These are phyloP conservation scores for Sinhomidia bicolor DNA, from an alignment of 2,888 invertebrate species.

Conservation along the genomic window DNA sequence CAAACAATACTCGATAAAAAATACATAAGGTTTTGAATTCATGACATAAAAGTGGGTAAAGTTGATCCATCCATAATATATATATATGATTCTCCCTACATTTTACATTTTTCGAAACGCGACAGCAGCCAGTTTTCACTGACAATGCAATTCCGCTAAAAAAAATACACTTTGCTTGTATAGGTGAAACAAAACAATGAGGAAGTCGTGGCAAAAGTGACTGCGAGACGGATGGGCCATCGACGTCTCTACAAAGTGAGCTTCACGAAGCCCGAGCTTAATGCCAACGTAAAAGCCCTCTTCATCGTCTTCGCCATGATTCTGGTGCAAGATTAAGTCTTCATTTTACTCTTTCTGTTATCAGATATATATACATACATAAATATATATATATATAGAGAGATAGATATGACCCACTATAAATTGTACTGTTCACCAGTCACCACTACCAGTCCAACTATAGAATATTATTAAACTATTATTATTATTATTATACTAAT, in stretches of 20 bases:
- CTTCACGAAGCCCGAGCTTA: conserved; percentile 75
- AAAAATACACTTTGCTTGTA: not conserved
- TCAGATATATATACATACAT: no score
- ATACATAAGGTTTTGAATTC: not conserved
- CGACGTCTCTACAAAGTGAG: conserved; percentile 74
- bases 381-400: no score
- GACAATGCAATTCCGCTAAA: not conserved
- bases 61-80: not conserved
- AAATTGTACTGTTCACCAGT: not conserved
- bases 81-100: not conserved
- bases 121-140: not conserved
- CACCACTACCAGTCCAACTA: no score
- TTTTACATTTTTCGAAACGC: not conserved
- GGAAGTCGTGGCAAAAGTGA: conserved; percentile 75
- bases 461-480: no score
- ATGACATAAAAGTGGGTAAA: not conserved
- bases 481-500: no score
- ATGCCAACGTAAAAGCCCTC: conserved; percentile 75
- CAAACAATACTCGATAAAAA: not conserved
- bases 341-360: conserved; percentile 35
- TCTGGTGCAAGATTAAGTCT: conserved; percentile 69
- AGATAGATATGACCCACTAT: not conserved
- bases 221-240: conserved; percentile 64
- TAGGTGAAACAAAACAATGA: conserved; percentile 74
- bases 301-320: conserved; percentile 77